Base-by-base conservation (phyloP, 2,888 invertebrate species). In the Cremastobaeus sp. region DNA sequence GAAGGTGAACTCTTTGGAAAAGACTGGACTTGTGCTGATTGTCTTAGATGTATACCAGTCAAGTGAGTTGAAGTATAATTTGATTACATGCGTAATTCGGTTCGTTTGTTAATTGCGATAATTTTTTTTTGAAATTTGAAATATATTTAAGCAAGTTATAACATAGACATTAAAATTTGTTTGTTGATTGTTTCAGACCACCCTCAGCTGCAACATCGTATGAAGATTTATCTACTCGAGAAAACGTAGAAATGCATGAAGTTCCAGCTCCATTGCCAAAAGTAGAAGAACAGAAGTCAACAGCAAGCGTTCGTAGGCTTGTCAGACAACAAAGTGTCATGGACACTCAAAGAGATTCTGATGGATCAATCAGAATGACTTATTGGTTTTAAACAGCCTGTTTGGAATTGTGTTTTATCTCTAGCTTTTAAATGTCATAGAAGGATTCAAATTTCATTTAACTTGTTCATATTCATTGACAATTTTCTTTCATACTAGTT, bases 321-420 rank as follows among this genome's bases (percentile, higher is more conserved):
- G 93, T 93, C 6, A 91, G 95, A 5, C 96, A 96, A 86, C 90
- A 92, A 55, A 95, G 95, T 86, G 90, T 92, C 8, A 91, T 96
- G 90, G 95, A 96, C 81, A 95, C 95, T 0, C 95, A 95, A 74
- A 90, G 93, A 69, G 92, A 93, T 79, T 89, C 91, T 1, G 93
- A 94, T 82, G 96, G 96, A 9, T 92, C 92, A 50, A 93, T 96
- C 87, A 94, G 93, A 85, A 92, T 96, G 90, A 94, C 95, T 0
- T 95, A 95, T 87, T 96, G 96, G 96, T 95, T 95, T 88, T 95
- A n/a, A 90, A 78, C 14, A 34, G 32, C 54, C 8, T 11, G 43
- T 39, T 47, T 11, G 21, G 14, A 47, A 21, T 47, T 15, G 8
- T 14, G 47, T 18, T 18, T 9, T 14, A 39, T 25, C 8, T 25